Base-by-base conservation (phyloP, 1,140 invertebrate species). In the Solenopsis fugax region DNA sequence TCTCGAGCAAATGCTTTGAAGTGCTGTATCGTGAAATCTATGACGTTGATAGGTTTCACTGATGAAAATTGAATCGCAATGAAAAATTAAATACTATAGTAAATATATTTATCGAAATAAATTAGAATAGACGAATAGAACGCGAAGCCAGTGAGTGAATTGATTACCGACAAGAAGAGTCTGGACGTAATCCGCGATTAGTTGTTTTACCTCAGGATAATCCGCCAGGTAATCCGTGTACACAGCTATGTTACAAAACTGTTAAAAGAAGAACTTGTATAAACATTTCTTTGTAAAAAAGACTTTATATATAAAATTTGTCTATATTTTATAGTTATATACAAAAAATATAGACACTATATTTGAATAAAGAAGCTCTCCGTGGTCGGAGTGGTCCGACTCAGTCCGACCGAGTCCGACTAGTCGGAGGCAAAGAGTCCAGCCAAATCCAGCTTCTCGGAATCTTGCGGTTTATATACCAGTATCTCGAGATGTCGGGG, bases 1-100 rank as follows among this genome's bases (percentile, higher is more conserved):
- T 95, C 88, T 4, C 95, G 95, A 0, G 95, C 92, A 50, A 95
- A 95, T 4, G 93, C 92, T 60, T 94, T 93, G 91, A 97, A 97
- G 91, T 96, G 96, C 78, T 96, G 95, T 52, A 95, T 94, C 2
- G 96, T 97, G 88, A 97, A 97, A 60, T 96, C 94, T 65, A 96
- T 84, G 18, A 96, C 95, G 56, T 97, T 96, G 21, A 95, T 89
- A 3, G 96, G 96, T 86, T 96, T 96, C n/a, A 96, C 93, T 88
- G 64, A 71, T 54, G 41, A 84, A 87, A 75, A 87, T 71, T 60
- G 34, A 82, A 29, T 29, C 2, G 2, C 1, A 52, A 72, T 85
- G 48, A 6, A 37, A 64, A 69, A 29, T 69, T 75, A 18, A 60
- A n/a, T 71, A 56, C n/a, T 4, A n/a, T n/a, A n/a, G n/a, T n/a